phyloP scores from a whole-genome alignment of 2,888 invertebrate species.

The Frankliniella intonsa region DNA sequence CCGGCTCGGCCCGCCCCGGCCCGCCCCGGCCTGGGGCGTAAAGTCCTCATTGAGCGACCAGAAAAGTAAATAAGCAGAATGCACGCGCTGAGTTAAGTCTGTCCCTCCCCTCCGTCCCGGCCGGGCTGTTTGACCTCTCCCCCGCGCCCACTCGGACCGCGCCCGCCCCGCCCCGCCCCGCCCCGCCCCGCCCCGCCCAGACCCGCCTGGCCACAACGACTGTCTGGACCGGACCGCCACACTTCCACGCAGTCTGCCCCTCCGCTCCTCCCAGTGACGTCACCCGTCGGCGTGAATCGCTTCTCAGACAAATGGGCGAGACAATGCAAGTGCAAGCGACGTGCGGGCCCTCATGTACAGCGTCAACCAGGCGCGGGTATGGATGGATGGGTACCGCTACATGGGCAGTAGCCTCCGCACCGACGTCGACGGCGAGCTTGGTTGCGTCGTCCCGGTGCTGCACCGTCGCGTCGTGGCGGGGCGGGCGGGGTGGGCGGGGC shows the following conservation, averaged over 20 bases:
- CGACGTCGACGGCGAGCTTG: no score
- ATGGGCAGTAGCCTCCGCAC: no score
- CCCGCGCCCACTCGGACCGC: neutral
- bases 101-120: neutral
- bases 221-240: neutral
- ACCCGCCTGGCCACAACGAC: neutral
- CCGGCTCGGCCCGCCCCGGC: neutral
- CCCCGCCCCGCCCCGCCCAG: neutral
- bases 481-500: no score
- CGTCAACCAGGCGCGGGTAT: no score
- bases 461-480: no score
- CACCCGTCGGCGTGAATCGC: no score
- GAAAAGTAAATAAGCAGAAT: neutral
- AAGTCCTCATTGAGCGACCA: neutral
- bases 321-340: no score
- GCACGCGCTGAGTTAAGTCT: no score
- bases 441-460: no score
- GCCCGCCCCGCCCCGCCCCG: neutral
- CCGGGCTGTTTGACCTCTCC: neutral
- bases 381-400: no score
- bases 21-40: neutral
- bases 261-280: neutral
- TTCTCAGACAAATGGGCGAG: no score
- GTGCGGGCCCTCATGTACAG: no score
- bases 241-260: neutral